phyloP scores from a whole-genome alignment of 2,797 vertebrate species.

The Pseudochirops corinnae region DNA sequence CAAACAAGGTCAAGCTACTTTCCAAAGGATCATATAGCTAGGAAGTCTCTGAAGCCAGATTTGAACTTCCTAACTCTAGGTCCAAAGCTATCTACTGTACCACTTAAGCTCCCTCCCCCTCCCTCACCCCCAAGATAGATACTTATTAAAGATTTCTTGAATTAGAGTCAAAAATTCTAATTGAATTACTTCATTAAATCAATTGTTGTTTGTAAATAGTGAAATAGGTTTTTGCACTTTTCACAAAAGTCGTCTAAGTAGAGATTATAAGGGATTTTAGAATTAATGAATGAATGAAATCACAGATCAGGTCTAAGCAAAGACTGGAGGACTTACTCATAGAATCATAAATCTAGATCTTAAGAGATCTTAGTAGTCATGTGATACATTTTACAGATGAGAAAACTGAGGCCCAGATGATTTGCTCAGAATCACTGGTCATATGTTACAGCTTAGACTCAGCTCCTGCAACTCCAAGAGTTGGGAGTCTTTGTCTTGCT shows the following conservation, averaged over 20 bases:
- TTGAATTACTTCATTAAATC: not conserved
- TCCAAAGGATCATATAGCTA: too few relatives aligned
- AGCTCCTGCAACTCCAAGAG: not conserved
- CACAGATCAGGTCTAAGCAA: not conserved
- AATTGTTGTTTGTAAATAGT: not conserved
- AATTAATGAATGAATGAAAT: not conserved
- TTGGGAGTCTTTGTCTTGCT: not conserved
- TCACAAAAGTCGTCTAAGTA: not conserved
- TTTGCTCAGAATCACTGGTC: not conserved
- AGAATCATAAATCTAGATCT: not conserved
- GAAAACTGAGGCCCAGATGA: not conserved
- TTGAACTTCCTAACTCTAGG: too few relatives aligned
- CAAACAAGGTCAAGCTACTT: not conserved
- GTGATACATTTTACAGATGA: not conserved
- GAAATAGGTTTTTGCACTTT: not conserved
- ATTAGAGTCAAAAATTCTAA: not conserved
- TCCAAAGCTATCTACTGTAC: too few relatives aligned
- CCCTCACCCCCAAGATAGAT: too few relatives aligned
- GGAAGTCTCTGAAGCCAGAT: too few relatives aligned
- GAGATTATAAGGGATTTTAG: not conserved
- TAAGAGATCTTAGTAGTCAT: not conserved
- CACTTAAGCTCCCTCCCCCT: too few relatives aligned
- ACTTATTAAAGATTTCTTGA: not conserved
- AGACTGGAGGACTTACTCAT: not conserved
- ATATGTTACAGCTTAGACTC: not conserved